These are phyloP conservation scores for Habroteleia sp. DNA, from an alignment of 2,888 invertebrate species.

Conservation along the genomic window DNA sequence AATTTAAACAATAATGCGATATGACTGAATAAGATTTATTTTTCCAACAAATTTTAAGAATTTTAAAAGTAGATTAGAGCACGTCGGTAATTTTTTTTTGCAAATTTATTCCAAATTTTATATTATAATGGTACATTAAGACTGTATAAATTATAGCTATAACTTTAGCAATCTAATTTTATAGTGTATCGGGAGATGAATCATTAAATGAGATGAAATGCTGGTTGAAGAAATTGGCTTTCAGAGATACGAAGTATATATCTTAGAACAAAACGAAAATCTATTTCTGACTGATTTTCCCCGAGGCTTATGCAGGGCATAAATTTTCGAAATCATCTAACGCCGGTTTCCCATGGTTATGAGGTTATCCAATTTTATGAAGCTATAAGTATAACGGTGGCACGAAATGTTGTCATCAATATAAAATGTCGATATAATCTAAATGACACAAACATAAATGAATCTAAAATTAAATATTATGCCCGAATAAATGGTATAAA, in stretches of 20 bases:
- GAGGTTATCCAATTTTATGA: constrained; percentile 47
- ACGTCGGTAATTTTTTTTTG: too few species aligned
- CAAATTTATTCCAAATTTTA: too few species aligned
- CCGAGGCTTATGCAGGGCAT: constrained; percentile 21
- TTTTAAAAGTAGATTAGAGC: too few species aligned
- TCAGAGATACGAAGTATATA: constrained; percentile 9
- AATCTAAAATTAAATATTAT: constrained; percentile 30
- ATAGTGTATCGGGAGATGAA: constrained; percentile 1
- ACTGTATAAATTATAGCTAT: neutral
- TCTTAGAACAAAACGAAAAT: constrained; percentile 21
- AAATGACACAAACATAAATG: constrained; percentile 34
- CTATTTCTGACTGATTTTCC: constrained; percentile 34
- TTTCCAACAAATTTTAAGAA: too few species aligned
- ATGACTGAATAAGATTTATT: too few species aligned
- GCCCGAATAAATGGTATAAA: too few species aligned
- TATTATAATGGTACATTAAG: too few species aligned
- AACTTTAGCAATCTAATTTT: neutral
- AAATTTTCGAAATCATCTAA: constrained; percentile 43
- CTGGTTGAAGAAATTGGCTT: constrained; percentile 17
- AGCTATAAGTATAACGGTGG: constrained; percentile 46
- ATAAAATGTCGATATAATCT: constrained; percentile 46
- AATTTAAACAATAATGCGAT: too few species aligned
- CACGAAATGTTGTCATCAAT: constrained; percentile 40
- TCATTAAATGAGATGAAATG: constrained; percentile 6
- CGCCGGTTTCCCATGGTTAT: constrained; percentile 33